Evolutionary conservation across 1,140 invertebrate species (phyloP).

Genomic region (Eufriesea mexicana): DNA sequence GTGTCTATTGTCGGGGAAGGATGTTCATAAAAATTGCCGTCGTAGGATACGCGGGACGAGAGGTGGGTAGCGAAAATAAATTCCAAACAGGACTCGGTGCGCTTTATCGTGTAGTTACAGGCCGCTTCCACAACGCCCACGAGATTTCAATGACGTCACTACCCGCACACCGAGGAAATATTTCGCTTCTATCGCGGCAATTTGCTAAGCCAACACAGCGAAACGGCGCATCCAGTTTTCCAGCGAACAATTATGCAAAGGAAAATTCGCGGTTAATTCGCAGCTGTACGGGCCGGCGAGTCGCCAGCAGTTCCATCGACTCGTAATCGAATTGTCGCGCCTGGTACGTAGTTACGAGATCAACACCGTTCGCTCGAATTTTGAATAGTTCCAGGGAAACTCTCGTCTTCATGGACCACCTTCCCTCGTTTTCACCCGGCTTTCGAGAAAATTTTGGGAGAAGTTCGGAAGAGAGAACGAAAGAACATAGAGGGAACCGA

Average conservation of each 20-base stretch:
- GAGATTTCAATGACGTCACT: constrained; percentile 43
- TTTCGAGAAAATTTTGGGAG: no score
- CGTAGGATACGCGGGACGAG: neutral
- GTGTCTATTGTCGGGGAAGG: neutral
- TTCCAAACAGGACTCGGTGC: constrained; percentile 2
- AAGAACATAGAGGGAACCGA: no score
- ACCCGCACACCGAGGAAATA: neutral
- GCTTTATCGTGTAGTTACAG: constrained; percentile 9
- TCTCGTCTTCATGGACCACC: neutral
- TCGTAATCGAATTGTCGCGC: neutral
- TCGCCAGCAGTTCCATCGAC: neutral
- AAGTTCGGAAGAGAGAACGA: no score
- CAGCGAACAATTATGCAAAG: constrained; percentile 7
- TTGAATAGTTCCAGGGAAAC: neutral
- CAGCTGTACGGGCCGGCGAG: no score
- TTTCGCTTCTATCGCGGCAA: neutral
- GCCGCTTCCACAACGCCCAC: constrained; percentile 21
- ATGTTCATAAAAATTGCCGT: neutral
- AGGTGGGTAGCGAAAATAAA: neutral
- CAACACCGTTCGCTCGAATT: neutral
- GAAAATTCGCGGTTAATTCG: constrained; percentile 3
- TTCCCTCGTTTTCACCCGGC: neutral
- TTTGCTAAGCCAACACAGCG: neutral
- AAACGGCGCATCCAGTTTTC: neutral
- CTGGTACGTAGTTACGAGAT: neutral